Evolutionary conservation across 2,797 vertebrate species (phyloP), one percentile per base, ranked within the genome.

Genomic region (Mallotus villosus): DNA sequence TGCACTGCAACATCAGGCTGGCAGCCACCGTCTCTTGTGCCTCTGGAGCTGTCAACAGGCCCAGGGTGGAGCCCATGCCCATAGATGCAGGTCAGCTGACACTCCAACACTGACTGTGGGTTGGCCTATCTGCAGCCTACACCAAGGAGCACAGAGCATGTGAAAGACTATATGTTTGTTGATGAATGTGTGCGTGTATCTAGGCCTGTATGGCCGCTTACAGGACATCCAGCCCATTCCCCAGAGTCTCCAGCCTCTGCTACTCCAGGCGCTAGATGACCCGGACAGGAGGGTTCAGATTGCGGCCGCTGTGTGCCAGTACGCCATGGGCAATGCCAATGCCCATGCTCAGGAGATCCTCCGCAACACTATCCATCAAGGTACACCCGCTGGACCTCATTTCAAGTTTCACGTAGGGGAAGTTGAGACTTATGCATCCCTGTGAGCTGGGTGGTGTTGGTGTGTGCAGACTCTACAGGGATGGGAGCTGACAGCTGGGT

Each of bases 261-360:
- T 94, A 60, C 71, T 72, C 19, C 76, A 82, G 29, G 87, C 90
- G 25, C 85, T 94, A 53, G 61, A 63, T 60, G 89, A 92, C 72
- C 71, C 80, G 51, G 87, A 90, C 34, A 67, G 69, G 63, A 85
- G 79, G 1, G 90, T 94, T 64, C 87, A 73, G 82, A 86, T 92
- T 84, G 91, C 92, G 34, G 91, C 93, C 12, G 91, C 92, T 0
- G 17, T 93, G 60, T 92, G 90, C 74, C 92, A 89, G 2, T 92
- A 89, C 25, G 77, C 85, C 66, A 86, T 87, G 58, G 83, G 77
- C 64, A 76, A 79, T 25, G 71, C 84, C 32, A 88, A 88, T 57
- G 27, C 69, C 34, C 68, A 63, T 17, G 90, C 92, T 68, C 82
- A 7, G 37, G 71, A 85, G 37, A 84, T 94, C 74, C 86, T 94